Conservation (phyloP, 2,113 vertebrate genomes). For the Columbina picui region DNA sequence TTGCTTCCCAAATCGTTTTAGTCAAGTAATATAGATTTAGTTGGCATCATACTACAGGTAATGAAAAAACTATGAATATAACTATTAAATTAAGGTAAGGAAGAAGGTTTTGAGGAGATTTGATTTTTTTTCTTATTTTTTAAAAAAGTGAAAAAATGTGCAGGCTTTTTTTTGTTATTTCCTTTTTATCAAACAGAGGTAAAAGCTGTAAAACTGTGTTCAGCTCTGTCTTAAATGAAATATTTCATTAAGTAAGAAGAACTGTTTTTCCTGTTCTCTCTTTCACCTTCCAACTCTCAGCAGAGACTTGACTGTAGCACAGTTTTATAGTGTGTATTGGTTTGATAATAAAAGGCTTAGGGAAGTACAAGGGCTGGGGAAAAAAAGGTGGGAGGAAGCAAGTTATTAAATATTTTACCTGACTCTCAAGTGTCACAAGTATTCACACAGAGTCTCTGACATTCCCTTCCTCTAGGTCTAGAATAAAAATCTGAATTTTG, state of each 20-base stretch:
- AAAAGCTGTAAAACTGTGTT: neutral
- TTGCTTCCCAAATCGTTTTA: neutral
- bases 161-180: too few relatives aligned
- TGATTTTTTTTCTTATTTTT: neutral
- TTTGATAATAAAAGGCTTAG: neutral
- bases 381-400: neutral
- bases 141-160: too few relatives aligned
- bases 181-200: neutral
- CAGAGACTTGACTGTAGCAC: neutral
- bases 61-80: neutral
- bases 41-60: neutral
- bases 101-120: neutral
- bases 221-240: neutral
- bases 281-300: neutral
- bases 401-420: neutral
- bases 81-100: neutral
- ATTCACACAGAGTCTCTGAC: neutral
- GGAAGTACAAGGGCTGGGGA: neutral
- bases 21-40: neutral
- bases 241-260: neutral
- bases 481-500: neutral
- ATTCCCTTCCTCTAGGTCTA: neutral
- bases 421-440: neutral
- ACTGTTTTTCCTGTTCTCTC: neutral
- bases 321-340: neutral